Evolutionary conservation across 2,797 vertebrate genomes (phyloP).

Genomic region (Siniperca undulata): DNA sequence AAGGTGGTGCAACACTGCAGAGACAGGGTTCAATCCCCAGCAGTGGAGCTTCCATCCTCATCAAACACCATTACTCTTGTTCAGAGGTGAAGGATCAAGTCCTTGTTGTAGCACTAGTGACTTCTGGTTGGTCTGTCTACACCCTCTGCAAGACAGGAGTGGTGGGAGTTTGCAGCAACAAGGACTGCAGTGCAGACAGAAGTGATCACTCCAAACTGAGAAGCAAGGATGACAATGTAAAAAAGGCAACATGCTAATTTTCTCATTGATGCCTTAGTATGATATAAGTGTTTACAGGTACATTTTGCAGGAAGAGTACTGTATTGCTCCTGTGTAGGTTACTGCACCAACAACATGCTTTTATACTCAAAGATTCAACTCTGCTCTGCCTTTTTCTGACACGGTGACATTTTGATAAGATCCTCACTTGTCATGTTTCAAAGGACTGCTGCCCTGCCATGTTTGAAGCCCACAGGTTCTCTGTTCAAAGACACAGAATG

Average conservation of each 20-base stretch:
- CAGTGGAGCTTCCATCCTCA: conserved; percentile 26
- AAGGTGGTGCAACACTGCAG: conserved; percentile 7
- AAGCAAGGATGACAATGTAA: not conserved
- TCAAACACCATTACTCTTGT: conserved; percentile 29
- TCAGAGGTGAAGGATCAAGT: conserved; percentile 18
- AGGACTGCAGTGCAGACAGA: conserved; percentile 27
- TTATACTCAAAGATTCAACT: conserved; percentile 37
- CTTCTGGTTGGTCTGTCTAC: conserved; percentile 11
- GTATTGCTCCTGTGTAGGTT: not conserved
- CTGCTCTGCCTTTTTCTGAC: conserved; percentile 46
- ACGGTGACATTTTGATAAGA: conserved; percentile 69
- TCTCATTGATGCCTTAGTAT: not conserved
- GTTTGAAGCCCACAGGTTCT: conserved; percentile 70
- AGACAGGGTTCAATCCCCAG: not conserved
- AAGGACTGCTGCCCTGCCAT: conserved; percentile 49
- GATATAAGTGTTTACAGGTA: not conserved
- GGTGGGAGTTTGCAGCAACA: conserved; percentile 7
- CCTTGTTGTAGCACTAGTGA: conserved; percentile 21
- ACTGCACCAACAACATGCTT: conserved; percentile 4
- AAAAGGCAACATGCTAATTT: not conserved
- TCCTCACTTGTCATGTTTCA: conserved; percentile 64
- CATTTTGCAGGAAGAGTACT: not conserved
- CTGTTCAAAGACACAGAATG: conserved; percentile 62
- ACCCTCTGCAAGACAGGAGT: conserved; percentile 11
- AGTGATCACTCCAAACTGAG: not conserved